phyloP scores from a whole-genome alignment of 1,140 invertebrate genomes.

The Pogonognathellus flavescens region DNA sequence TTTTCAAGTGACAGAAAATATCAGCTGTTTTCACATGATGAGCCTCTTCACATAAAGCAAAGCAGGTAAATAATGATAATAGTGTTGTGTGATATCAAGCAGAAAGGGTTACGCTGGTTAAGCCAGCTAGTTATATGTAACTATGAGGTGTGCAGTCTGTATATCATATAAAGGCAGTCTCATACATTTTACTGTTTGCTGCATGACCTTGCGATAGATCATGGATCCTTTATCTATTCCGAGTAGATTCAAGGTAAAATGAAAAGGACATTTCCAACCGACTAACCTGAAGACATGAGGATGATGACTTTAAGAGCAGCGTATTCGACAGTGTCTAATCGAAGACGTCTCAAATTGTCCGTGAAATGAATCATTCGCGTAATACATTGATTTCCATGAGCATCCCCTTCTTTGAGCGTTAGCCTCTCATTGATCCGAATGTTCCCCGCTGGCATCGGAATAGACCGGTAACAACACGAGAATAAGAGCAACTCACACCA shows the following conservation, averaged over 20 bases:
- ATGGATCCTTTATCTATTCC: background rate
- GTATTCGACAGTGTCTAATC: slow-evolving; percentile 97
- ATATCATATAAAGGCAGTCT: too few relatives aligned
- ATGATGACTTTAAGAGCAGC: slow-evolving; percentile 95
- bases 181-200: background rate
- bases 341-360: slow-evolving; percentile 87
- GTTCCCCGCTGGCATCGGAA: slow-evolving; percentile 69
- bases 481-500: slow-evolving; percentile 96
- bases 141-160: background rate
- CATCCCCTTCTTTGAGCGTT: slow-evolving; percentile 64
- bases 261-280: slow-evolving; percentile 19
- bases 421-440: slow-evolving; percentile 66
- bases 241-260: background rate
- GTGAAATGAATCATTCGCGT: slow-evolving; percentile 95
- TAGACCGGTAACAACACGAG: slow-evolving; percentile 78
- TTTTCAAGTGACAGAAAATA: background rate
- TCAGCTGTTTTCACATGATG: too few relatives aligned
- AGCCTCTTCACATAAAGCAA: too few relatives aligned
- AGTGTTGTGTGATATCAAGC: background rate
- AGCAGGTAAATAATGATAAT: too few relatives aligned
- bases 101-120: background rate
- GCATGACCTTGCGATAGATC: slow-evolving; percentile 23
- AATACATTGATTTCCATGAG: slow-evolving; percentile 73
- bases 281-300: slow-evolving; percentile 87
- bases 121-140: background rate